Evolutionary conservation across 2,797 vertebrate species (phyloP), one percentile per base, ranked within the genome.

Genomic region (Hoplostethus mediterraneus): DNA sequence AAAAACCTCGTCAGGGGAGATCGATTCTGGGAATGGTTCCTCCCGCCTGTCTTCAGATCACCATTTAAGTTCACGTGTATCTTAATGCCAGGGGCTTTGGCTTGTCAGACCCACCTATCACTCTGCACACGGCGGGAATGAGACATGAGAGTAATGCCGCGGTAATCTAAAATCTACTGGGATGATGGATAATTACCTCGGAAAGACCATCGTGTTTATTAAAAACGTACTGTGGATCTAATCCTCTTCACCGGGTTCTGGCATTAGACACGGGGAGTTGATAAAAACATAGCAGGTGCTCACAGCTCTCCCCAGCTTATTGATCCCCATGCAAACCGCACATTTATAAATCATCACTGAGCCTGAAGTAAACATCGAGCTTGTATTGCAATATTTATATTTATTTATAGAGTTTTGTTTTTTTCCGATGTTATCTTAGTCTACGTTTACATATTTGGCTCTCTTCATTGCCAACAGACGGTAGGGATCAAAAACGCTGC

Each of bases 121-220:
- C 63, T 72, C 63, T 69, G 63, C 51, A 71, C 67, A 71, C 66
- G 12, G 42, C 79, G 64, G 73, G 67, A 75, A 67, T 1, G 59
- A 85, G 75, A 71, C 74, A 89, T 71, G 62, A 77, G 71, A 65
- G 78, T 67, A 72, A 82, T 60, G 62, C 67, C 40, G 62, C 59
- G 68, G 63, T 62, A 53, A 85, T 82, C 51, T 10, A 38, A 73
- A 62, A 73, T 79, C 78, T 75, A 66, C 42, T 70, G 79, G 64
- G 74, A 80, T 70, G 59, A 36, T 58, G 63, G 71, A 65, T 91
- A 85, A 92, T 92, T 84, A 75, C 56, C 78, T 75, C 76, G 67
- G 81, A 82, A 81, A 77, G 79, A 87, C 79, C 85, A 84, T 71
- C 68, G 77, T 77, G 71, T 85, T 86, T 77, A 90, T 89, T 87